Conservation (phyloP, 2,888 invertebrate genomes). For the Nephrotoma guestfalica region DNA sequence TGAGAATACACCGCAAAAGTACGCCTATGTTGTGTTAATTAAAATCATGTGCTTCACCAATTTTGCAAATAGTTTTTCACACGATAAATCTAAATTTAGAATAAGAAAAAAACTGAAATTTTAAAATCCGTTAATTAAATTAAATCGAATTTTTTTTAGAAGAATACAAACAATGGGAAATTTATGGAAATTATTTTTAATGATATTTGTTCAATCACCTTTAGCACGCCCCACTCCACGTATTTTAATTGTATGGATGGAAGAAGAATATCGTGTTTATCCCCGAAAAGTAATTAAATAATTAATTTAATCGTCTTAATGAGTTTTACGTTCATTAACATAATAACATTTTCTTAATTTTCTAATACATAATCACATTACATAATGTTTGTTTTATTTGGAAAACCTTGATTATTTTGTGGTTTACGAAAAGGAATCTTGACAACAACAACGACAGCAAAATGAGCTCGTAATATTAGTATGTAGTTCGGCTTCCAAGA, state of each 20-base stretch:
- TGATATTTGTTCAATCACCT: background rate
- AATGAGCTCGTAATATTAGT: background rate
- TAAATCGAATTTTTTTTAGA: background rate
- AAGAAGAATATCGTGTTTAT: too few species aligned
- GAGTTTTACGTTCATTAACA: background rate
- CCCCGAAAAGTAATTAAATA: background rate
- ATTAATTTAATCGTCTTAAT: background rate
- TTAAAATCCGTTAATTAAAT: background rate
- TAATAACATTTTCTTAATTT: background rate
- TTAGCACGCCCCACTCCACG: background rate
- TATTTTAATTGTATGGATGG: background rate
- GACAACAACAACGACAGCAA: background rate
- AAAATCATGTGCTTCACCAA: background rate
- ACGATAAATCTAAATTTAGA: background rate
- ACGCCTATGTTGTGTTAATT: background rate
- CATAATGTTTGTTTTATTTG: background rate
- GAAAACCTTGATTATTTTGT: background rate
- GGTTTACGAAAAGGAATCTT: background rate
- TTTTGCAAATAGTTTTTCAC: background rate
- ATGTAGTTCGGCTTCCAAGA: background rate
- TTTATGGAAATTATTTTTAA: background rate
- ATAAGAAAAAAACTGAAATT: background rate
- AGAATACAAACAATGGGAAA: background rate
- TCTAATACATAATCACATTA: background rate
- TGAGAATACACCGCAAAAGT: too few species aligned